Conservation (phyloP, 2,888 invertebrate genomes). For the Lottia scabra region DNA sequence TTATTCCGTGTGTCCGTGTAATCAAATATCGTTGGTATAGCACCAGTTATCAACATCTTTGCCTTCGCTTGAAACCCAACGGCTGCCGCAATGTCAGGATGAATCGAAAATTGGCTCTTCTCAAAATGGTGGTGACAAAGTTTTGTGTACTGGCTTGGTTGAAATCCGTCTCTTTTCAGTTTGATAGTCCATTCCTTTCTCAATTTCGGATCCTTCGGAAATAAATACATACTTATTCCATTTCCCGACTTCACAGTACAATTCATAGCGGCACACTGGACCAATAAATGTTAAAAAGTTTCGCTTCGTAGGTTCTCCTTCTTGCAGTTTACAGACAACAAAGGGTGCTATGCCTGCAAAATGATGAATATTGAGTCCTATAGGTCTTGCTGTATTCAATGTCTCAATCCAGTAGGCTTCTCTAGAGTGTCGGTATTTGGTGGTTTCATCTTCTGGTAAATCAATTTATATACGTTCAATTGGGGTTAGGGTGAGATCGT, state of each 20-base stretch:
- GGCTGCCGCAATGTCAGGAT: background rate
- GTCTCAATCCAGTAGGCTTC: no score
- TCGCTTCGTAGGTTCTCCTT: no score
- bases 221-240: conserved; percentile 10
- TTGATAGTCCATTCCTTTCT: conserved; percentile 2
- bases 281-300: background rate
- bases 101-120: background rate
- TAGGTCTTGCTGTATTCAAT: no score
- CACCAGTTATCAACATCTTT: background rate
- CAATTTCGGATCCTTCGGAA: background rate
- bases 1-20: background rate
- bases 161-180: conserved; percentile 7
- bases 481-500: no score
- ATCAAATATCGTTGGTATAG: conserved; percentile 12
- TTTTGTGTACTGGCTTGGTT: conserved; percentile 4
- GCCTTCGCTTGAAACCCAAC: conserved; percentile 7
- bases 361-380: no score
- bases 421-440: no score
- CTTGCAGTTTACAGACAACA: no score
- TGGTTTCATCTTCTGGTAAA: no score
- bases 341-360: no score
- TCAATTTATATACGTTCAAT: no score
- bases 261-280: conserved; percentile 15
- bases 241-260: conserved; percentile 9
- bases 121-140: conserved; percentile 10